These are phyloP conservation scores for Eublepharis macularius DNA, from an alignment of 2,113 vertebrate species.

Conservation along the genomic window DNA sequence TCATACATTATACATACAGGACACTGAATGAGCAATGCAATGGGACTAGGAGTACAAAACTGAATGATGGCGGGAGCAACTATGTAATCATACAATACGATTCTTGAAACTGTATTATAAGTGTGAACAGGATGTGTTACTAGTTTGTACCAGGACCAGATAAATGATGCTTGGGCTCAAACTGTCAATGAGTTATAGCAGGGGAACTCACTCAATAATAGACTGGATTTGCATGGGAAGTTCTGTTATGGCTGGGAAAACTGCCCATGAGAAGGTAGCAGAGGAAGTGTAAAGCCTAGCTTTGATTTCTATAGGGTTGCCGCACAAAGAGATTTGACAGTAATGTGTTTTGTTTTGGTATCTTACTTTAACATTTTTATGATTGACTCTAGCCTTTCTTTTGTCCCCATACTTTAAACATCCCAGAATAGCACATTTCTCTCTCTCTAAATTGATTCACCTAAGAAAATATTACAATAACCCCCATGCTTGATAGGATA, in stretches of 20 bases:
- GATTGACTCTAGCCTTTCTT: neutral
- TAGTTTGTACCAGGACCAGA: too few relatives aligned
- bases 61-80: too few relatives aligned
- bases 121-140: too few relatives aligned
- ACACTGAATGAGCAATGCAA: too few relatives aligned
- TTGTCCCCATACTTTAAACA: constrained; percentile 17
- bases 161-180: too few relatives aligned
- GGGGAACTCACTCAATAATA: neutral
- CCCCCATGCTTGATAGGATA: neutral
- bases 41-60: too few relatives aligned
- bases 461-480: constrained; percentile 17
- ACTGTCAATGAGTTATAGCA: neutral
- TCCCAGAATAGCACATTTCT: neutral
- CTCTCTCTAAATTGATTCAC: neutral
- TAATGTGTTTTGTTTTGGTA: neutral
- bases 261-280: neutral
- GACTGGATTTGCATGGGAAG: neutral
- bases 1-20: too few relatives aligned
- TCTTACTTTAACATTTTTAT: neutral
- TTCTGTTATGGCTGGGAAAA: neutral
- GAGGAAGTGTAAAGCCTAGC: neutral
- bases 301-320: neutral
- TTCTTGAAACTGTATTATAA: too few relatives aligned
- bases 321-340: neutral
- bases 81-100: too few relatives aligned